Percentiles rank a stretch among this genome's conserved stretches.
phyloP scores from a whole-genome alignment of 2,113 vertebrate genomes.

The Balaenoptera acutorostrata region DNA sequence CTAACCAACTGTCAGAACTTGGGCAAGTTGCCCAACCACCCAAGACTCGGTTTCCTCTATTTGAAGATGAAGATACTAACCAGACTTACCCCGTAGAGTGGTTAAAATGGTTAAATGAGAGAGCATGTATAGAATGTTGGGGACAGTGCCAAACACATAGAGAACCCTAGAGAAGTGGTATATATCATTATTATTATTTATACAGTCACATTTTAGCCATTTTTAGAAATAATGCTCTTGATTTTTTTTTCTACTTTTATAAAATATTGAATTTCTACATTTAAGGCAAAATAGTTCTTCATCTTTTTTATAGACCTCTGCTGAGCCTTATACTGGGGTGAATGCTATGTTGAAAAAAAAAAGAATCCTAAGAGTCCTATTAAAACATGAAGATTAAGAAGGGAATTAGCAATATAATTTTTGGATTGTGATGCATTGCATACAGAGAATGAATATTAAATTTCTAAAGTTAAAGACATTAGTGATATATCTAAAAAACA shows the following conservation, averaged over 20 bases:
- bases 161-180: not conserved
- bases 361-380: not conserved
- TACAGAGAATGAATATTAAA: not conserved
- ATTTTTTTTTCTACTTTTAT: not conserved
- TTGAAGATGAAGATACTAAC: not conserved
- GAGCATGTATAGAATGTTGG: not conserved
- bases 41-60: not conserved
- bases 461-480: not conserved
- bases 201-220: not conserved
- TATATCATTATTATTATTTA: not conserved
- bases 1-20: not conserved
- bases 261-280: not conserved
- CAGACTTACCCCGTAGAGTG: not conserved
- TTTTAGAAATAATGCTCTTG: not conserved
- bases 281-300: not conserved
- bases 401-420: not conserved
- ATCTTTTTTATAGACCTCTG: not conserved
- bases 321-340: not conserved
- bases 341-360: not conserved
- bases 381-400: constrained; percentile 22
- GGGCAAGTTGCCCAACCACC: not conserved
- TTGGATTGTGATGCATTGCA: not conserved
- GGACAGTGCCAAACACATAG: not conserved
- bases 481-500: not conserved
- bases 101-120: not conserved